These are phyloP conservation scores for Empis livida DNA, from an alignment of 2,888 invertebrate species.

Conservation along the genomic window DNA sequence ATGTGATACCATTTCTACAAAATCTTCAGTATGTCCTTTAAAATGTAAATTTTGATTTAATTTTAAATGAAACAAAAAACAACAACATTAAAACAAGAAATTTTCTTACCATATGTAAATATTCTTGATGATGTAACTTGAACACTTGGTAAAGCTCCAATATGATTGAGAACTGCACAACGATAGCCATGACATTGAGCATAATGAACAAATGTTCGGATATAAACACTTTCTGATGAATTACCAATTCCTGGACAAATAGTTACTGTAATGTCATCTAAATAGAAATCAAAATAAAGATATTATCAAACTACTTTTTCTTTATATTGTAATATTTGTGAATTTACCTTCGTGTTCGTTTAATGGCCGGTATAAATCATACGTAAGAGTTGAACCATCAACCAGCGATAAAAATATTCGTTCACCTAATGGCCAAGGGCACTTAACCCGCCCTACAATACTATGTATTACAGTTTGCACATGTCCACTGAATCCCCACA, in stretches of 20 bases:
- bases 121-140: conserved; percentile 78
- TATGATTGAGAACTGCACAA: conserved; percentile 87
- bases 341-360: conserved; percentile 56
- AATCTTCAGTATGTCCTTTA: conserved; percentile 83
- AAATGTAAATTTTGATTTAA: neutral
- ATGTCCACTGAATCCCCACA: conserved; percentile 95
- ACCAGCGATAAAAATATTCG: conserved; percentile 59
- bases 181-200: conserved; percentile 84
- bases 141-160: conserved; percentile 76
- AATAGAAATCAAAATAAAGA: conserved; percentile 18
- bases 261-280: conserved; percentile 77
- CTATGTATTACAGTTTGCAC: conserved; percentile 89
- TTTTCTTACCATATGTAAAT: conserved; percentile 72
- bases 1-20: conserved; percentile 66
- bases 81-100: neutral
- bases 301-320: neutral
- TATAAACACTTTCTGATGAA: conserved; percentile 87
- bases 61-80: too few species aligned
- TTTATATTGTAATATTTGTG: neutral
- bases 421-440: conserved; percentile 80
- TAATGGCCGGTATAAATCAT: conserved; percentile 80
- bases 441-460: conserved; percentile 70
- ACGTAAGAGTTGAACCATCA: conserved; percentile 83
- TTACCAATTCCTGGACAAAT: conserved; percentile 90
- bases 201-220: conserved; percentile 83